Evolutionary conservation across 2,888 invertebrate genomes (phyloP), one percentile per base, ranked within the genome.

Genomic region (Ophion costatus): DNA sequence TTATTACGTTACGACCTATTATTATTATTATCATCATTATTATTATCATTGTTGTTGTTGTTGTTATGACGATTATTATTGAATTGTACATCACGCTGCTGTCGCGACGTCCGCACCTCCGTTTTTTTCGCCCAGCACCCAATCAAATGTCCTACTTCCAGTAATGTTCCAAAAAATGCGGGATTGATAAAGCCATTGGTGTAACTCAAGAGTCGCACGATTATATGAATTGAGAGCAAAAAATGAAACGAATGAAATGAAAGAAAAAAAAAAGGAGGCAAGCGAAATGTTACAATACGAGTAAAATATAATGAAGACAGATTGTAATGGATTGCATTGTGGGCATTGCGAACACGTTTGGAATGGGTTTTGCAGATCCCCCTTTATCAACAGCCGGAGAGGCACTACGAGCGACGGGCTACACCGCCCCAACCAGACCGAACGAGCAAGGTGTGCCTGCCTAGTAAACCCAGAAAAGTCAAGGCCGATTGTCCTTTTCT

Each of bases 311-410:
- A 79, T 80, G 51, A 86, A 85, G 67, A 86, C 78, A 83, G 82
- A 86, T 80, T 84, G 81, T 88, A 84, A 88, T 80, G 82, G 84
- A 84, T 83, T 87, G 73, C 82, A 85, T 90, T 90, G 82, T 94
- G 94, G 94, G 94, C 92, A 94, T 91, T 93, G 93, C 92, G 93
- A 92, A 93, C 93, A 92, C 92, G 90, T 93, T 93, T 91, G 92
- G 91, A 93, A 91, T 93, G 93, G 93, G 91, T 93, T 51, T 93
- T 93, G 94, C 95, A 95, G 95, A 95, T 95, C 94, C 95, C 95
- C 94, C 94, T 95, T 95, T 95, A 95, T 94, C 95, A 95, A 94
- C 95, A 95, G 94, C 95, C 95, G 93, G 94, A 94, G 94, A 95
- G 95, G 92, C 94, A 93, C 93, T 93, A 93, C 93, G 93, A 93